These are phyloP conservation scores for Noctuana brunneofusca DNA, from an alignment of 2,888 invertebrate genomes.

Conservation along the genomic window DNA sequence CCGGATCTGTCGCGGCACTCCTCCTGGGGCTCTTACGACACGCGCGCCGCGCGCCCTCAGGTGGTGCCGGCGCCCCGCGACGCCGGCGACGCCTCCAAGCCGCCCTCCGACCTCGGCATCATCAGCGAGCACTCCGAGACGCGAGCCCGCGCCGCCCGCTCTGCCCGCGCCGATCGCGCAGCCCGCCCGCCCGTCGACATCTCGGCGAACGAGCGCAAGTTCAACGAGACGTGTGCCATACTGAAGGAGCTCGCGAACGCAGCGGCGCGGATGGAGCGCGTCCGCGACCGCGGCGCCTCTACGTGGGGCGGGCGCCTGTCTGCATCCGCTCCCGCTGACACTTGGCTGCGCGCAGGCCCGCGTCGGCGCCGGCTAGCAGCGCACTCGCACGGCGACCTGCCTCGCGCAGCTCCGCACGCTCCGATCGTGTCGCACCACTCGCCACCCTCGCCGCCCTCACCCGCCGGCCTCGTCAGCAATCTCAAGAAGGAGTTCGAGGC, in stretches of 20 bases:
- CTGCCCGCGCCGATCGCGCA: too few species aligned
- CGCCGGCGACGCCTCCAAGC: slow-evolving; percentile 30
- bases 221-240: slow-evolving; percentile 84
- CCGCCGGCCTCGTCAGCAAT: slow-evolving; percentile 91
- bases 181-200: slow-evolving; percentile 46
- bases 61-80: too few species aligned
- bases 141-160: slow-evolving; percentile 41
- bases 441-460: slow-evolving; percentile 61
- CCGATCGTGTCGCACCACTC: slow-evolving; percentile 54
- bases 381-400: slow-evolving; percentile 72
- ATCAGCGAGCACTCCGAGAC: slow-evolving; percentile 66
- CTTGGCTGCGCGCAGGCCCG: slow-evolving; percentile 73
- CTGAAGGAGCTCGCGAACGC: slow-evolving; percentile 78
- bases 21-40: slow-evolving; percentile 92
- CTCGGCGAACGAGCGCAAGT: slow-evolving; percentile 71
- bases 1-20: slow-evolving; percentile 89
- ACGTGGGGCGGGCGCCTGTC: slow-evolving; percentile 81
- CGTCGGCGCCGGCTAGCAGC: slow-evolving; percentile 69
- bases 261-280: slow-evolving; percentile 65
- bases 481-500: slow-evolving; percentile 95
- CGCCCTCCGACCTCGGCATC: slow-evolving; percentile 61
- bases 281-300: slow-evolving; percentile 63
- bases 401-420: slow-evolving; percentile 51
- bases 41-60: slow-evolving; percentile 64
- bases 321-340: slow-evolving; percentile 85